These are phyloP conservation scores for Riparia riparia DNA, from an alignment of 2,113 vertebrate species.

Conservation along the genomic window DNA sequence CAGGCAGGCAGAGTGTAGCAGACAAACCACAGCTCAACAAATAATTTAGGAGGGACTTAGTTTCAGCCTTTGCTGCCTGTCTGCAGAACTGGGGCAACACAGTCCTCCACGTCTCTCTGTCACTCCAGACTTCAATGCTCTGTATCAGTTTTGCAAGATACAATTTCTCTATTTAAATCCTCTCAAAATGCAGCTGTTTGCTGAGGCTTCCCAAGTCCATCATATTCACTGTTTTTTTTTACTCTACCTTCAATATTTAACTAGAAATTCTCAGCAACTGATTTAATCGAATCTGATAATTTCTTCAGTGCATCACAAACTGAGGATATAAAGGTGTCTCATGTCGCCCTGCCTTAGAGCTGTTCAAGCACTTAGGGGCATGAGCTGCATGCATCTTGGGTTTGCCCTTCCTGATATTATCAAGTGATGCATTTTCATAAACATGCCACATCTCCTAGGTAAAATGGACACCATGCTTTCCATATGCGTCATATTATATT, in stretches of 20 bases:
- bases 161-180: neutral
- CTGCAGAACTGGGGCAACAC: neutral
- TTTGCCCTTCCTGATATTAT: neutral
- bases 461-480: neutral
- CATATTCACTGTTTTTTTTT: neutral
- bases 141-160: neutral
- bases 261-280: neutral
- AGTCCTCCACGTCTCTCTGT: accelerated
- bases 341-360: neutral
- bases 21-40: neutral
- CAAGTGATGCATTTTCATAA: neutral
- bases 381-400: neutral
- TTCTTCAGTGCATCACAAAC: neutral
- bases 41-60: neutral
- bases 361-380: neutral
- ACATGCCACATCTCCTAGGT: neutral
- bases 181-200: neutral
- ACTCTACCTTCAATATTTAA: neutral
- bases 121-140: neutral
- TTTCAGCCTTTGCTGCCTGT: neutral
- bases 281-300: neutral
- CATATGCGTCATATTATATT: neutral
- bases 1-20: accelerated
- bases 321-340: neutral
- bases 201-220: neutral